A percentile compares a stretch with the other conserved stretches of the same genome.
Evolutionary conservation across 92 coral and sea anemone genomes (phyloP).

Genomic region (Parazoanthus atlanticus): DNA sequence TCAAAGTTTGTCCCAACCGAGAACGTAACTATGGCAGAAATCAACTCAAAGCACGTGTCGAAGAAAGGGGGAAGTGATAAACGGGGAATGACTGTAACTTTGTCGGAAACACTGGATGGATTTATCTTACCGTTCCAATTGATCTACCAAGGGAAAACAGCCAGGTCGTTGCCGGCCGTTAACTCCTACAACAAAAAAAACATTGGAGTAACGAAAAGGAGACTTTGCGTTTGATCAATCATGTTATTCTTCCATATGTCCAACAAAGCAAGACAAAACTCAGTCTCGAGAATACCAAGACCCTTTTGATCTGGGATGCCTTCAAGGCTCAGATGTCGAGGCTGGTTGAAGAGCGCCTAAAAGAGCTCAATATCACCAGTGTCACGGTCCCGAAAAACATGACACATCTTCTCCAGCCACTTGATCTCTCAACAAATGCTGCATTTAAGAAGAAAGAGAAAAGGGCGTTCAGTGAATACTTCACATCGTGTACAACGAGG

Average conservation of each 20-base stretch:
- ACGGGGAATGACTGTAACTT: conserved; percentile 66
- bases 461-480: conserved; percentile 69
- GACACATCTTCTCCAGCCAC: conserved; percentile 70
- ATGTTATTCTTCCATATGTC: conserved; percentile 52
- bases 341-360: conserved; percentile 23
- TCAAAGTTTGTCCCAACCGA: conserved; percentile 67
- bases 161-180: conserved; percentile 67
- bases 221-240: conserved; percentile 55
- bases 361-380: conserved; percentile 55
- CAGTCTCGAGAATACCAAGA: conserved; percentile 60
- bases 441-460: conserved; percentile 68
- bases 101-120: conserved; percentile 64
- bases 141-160: conserved; percentile 66
- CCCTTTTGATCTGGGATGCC: conserved; percentile 68
- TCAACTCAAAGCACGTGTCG: conserved; percentile 55
- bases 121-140: conserved; percentile 60
- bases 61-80: conserved; percentile 67
- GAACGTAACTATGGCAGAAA: conserved; percentile 70
- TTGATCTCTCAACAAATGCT: conserved; percentile 65
- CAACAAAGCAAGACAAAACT: conserved; percentile 58
- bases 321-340: conserved; percentile 54
- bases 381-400: conserved; percentile 68
- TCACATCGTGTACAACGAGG: conserved; percentile 66
- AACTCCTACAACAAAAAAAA: conserved; percentile 57
- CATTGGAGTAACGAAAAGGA: conserved; percentile 68